Percentiles rank a stretch among this genome's conserved stretches.
These are phyloP conservation scores for Halictus rubicundus DNA, from an alignment of 1,140 invertebrate genomes.

Conservation along the genomic window DNA sequence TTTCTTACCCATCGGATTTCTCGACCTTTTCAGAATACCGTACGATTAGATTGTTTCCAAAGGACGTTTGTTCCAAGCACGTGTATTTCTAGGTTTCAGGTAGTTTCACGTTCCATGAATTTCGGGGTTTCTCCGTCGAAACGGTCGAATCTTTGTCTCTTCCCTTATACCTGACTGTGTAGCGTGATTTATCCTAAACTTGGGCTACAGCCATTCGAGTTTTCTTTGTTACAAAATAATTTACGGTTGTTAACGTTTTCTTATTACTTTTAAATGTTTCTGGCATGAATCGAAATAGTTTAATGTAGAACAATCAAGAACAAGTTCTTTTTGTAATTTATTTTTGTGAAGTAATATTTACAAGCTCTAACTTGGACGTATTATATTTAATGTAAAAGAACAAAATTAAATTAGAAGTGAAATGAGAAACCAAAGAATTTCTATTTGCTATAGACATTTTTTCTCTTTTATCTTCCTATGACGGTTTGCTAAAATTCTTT, in stretches of 20 bases:
- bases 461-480: too few relatives aligned
- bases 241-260: background rate
- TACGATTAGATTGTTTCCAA: slow-evolving; percentile 18
- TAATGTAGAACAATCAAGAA: too few relatives aligned
- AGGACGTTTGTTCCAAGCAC: background rate
- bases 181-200: background rate
- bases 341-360: too few relatives aligned
- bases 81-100: background rate
- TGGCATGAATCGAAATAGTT: too few relatives aligned
- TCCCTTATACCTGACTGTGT: slow-evolving; percentile 1
- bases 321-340: too few relatives aligned
- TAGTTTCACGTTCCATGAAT: slow-evolving; percentile 26
- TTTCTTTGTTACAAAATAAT: background rate
- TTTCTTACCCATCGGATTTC: background rate
- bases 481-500: too few relatives aligned
- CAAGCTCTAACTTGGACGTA: too few relatives aligned
- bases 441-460: too few relatives aligned
- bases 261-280: too few relatives aligned
- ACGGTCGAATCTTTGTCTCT: background rate
- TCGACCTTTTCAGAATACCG: background rate
- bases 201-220: background rate
- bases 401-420: too few relatives aligned
- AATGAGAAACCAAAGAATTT: too few relatives aligned
- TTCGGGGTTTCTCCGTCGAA: background rate
- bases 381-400: too few relatives aligned